These are phyloP conservation scores for Bostrychus sinensis DNA, from an alignment of 2,113 vertebrate species.

Conservation along the genomic window DNA sequence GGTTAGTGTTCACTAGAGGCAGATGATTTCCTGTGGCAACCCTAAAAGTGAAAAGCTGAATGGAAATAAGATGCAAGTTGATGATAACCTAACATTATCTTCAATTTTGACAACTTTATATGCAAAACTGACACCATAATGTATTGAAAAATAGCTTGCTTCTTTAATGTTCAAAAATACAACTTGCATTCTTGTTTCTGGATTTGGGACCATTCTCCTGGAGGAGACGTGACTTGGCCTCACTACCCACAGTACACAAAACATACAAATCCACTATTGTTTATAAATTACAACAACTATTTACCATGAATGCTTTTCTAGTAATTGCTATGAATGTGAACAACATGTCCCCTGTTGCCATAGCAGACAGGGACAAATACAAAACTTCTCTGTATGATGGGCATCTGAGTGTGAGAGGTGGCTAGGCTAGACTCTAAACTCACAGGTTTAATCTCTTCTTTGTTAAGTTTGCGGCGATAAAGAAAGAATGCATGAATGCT, in stretches of 20 bases:
- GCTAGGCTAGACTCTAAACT: constrained; percentile 58
- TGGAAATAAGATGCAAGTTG: no score
- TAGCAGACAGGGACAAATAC: constrained; percentile 22
- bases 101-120: no score
- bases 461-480: constrained; percentile 84
- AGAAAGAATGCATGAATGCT: constrained; percentile 82
- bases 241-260: constrained; percentile 4
- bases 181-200: constrained; percentile 11
- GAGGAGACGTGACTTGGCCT: no score
- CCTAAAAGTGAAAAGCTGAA: no score
- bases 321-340: background rate
- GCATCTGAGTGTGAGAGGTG: background rate
- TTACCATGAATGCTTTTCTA: background rate
- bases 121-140: no score
- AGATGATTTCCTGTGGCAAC: no score
- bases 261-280: constrained; percentile 11
- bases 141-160: no score
- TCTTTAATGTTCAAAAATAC: no score
- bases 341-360: constrained; percentile 14
- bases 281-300: background rate
- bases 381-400: background rate
- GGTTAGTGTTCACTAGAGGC: no score
- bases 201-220: no score
- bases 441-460: constrained; percentile 88
- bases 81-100: no score